Base-by-base conservation (phyloP, 1,140 invertebrate genomes). In the Lepeophtheirus salmonis region DNA sequence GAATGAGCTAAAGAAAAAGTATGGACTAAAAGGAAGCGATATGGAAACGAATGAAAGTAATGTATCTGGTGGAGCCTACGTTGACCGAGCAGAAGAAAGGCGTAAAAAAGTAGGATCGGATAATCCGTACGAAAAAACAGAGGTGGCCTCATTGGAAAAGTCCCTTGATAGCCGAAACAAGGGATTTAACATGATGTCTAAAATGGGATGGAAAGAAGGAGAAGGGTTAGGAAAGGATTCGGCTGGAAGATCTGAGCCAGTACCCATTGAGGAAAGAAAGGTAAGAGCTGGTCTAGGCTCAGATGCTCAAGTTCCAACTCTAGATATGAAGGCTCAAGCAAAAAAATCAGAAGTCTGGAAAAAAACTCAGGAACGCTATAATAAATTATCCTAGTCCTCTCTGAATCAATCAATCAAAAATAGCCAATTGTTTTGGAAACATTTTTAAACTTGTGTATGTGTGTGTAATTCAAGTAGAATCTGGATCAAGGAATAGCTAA, bases 1-100 rank as follows among this genome's bases (percentile, higher is more conserved):
- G 24, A 83, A 80, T 60, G 75, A 82, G 22, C 70, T 91, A 4
- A 84, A 83, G 68, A 80, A 82, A 67, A 89, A 86, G 70, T 92
- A 87, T 71, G 86, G 84, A 0, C 71, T 57, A 1, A 16, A 21
- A 23, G 3, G 12, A n/a, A 21, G 20, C 22, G 50, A 18, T 21
- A 16, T 6, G 4, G 30, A 10, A 10, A n/a, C n/a, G n/a, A n/a
- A n/a, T n/a, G 30, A 41, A n/a, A 10, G 6, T n/a, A 6, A 41
- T 41, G 6, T 6, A 6, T 41, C 30, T 41, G 30, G 6, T 6
- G 16, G 50, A 4, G 21, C 20, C 14, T 79, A 92, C 70, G 79
- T 80, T 65, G 89, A 95, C 68, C 76, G 87, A 63, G 87, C 89
- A 0, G 77, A 82, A 63, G 75, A 77, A 51, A 70, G 89, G 56